phyloP scores from a whole-genome alignment of 2,888 invertebrate genomes.

The Cyclophora albipunctata region DNA sequence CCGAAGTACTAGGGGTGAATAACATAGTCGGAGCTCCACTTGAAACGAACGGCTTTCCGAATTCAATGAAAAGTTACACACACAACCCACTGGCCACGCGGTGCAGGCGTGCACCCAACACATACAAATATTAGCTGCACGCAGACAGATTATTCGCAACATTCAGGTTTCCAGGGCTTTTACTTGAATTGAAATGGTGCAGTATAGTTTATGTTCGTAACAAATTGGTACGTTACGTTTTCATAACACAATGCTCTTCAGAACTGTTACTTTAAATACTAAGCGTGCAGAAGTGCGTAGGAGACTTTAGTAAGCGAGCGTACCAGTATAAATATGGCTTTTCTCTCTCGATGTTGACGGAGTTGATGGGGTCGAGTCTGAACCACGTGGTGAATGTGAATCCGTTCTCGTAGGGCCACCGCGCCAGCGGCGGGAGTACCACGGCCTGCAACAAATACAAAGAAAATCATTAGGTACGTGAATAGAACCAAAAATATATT shows the following conservation, averaged over 20 bases:
- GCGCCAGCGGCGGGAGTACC: conserved; percentile 96
- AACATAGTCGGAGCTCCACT: conserved; percentile 28
- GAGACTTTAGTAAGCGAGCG: conserved; percentile 22
- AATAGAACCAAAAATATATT: conserved; percentile 11
- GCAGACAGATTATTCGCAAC: conserved; percentile 21
- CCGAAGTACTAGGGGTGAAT: conserved; percentile 33
- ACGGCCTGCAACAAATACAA: conserved; percentile 83
- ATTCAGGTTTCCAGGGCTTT: too few species aligned
- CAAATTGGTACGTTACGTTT: too few species aligned
- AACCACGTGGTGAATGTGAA: conserved; percentile 99
- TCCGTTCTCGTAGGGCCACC: conserved; percentile 99
- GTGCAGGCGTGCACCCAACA: conserved; percentile 4
- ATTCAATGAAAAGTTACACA: conserved; percentile 37
- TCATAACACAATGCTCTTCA: too few species aligned
- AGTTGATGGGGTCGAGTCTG: conserved; percentile 97
- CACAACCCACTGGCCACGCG: conserved; percentile 5
- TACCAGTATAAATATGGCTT: conserved; percentile 99
- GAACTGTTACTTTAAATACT: too few species aligned
- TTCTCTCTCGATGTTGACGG: conserved; percentile 98
- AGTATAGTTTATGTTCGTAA: too few species aligned
- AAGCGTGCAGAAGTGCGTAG: too few species aligned
- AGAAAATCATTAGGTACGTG: too few species aligned
- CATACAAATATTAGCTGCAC: conserved; percentile 14
- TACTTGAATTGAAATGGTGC: too few species aligned
- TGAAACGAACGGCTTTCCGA: conserved; percentile 26